Evolutionary conservation across 2,888 invertebrate genomes (phyloP).

Genomic region (Vesta saturnalis): DNA sequence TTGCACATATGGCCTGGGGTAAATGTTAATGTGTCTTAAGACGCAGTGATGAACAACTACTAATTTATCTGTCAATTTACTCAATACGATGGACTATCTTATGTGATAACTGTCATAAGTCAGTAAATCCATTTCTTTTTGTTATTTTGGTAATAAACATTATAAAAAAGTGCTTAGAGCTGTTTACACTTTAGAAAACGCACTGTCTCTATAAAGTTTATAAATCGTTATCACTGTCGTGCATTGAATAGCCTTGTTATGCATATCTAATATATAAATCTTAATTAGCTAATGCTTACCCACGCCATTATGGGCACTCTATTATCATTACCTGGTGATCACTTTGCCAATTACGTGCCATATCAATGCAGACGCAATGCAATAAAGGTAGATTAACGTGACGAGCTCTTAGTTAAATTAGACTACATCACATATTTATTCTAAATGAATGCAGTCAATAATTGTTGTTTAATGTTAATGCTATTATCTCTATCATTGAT

Average conservation of each 20-base stretch:
- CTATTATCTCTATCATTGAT: not conserved
- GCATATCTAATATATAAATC: constrained; percentile 58
- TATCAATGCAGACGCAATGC: constrained; percentile 51
- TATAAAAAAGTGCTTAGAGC: too few relatives aligned
- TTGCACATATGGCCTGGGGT: constrained; percentile 32
- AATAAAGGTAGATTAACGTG: constrained; percentile 42
- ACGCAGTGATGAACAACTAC: constrained; percentile 30
- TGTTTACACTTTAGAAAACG: constrained; percentile 16
- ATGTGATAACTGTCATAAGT: not conserved
- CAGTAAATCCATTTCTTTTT: not conserved
- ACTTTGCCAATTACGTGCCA: constrained; percentile 53
- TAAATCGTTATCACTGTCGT: constrained; percentile 40
- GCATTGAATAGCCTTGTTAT: constrained; percentile 43
- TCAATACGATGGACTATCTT: constrained; percentile 8
- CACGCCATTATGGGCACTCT: constrained; percentile 55
- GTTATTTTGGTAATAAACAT: too few relatives aligned
- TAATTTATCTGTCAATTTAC: constrained; percentile 28
- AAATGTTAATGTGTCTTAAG: constrained; percentile 33
- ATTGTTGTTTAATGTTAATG: constrained; percentile 33
- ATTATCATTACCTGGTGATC: constrained; percentile 57
- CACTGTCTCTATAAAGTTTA: constrained; percentile 30
- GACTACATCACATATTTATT: constrained; percentile 12
- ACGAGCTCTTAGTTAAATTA: constrained; percentile 31
- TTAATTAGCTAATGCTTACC: constrained; percentile 57
- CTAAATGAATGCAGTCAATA: constrained; percentile 11